Base-by-base conservation (phyloP, 2,888 invertebrate species). In the Campoplex capitator region DNA sequence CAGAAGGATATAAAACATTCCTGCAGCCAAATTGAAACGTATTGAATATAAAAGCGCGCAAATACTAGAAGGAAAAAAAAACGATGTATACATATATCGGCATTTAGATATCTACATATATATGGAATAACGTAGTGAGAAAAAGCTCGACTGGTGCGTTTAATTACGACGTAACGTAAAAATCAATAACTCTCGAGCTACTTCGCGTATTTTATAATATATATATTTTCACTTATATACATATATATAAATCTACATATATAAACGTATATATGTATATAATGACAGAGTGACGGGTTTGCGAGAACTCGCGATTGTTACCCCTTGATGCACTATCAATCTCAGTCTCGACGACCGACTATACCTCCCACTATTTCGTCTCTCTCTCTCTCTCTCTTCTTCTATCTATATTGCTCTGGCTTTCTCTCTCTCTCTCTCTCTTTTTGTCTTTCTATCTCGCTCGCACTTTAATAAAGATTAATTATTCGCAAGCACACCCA, bases 381-480 rank as follows among this genome's bases (percentile, higher is more conserved):
- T 32, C 54, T 42, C 48, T 74, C 75, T 2, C 51, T 51, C 84
- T 51, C 73, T 28, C 76, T 56, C 65, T 51, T 35, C 71, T 38
- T 54, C 38, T 6, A 38, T 76, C 45, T n/a, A 9, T 56, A 45
- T 67, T 28, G 11, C 16, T 45, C 54, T 18, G 7, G 56, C 74
- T 70, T 62, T 3, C 58, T 28, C 79, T 35, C 56, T 13, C 75
- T 35, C 65, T 38, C n/a, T 16, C 76, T 51, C 3, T 42, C 58
- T 74, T 42, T 18, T 9, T 54, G 48, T 48, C 28, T n/a, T n/a
- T 45, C 62, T 18, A 13, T 75, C 82, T 56, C 81, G 23, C 82
- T 84, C 76, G 58, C 82, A 65, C 87, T 85, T 85, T 87, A 87
- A 87, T 87, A 85, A 87, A 82, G 87, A 87, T 87, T 87, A 87